A percentile compares a stretch with the other conserved stretches of the same genome.
These are phyloP conservation scores for Thinocorus orbignyianus DNA, from an alignment of 2,113 vertebrate species.

Conservation along the genomic window DNA sequence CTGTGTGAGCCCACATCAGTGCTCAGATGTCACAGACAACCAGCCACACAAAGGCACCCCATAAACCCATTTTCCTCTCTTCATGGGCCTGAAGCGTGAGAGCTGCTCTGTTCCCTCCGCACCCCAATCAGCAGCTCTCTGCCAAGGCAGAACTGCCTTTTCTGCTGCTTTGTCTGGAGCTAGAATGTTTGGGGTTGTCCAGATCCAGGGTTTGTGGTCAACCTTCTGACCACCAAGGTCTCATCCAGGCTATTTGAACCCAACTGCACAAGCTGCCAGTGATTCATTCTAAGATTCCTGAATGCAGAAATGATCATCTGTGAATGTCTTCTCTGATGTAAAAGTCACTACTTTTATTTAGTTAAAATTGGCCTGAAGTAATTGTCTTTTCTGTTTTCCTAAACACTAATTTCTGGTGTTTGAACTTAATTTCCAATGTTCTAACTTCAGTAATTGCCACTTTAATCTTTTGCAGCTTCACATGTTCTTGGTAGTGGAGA, in stretches of 20 bases:
- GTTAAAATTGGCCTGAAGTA: neutral
- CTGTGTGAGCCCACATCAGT: neutral
- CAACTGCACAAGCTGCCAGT: neutral
- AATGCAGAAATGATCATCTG: neutral
- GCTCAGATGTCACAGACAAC: neutral
- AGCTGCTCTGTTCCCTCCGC: neutral
- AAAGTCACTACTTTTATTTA: neutral
- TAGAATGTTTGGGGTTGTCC: neutral
- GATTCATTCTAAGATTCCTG: neutral
- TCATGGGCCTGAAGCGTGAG: rapidly evolving
- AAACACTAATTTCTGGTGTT: conserved; percentile 37
- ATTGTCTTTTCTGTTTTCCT: conserved; percentile 40
- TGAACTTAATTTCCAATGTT: conserved; percentile 52
- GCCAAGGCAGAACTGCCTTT: neutral
- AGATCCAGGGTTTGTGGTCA: neutral
- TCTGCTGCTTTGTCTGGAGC: neutral
- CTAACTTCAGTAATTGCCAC: conserved; percentile 54
- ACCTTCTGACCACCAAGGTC: neutral
- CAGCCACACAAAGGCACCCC: neutral
- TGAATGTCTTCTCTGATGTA: neutral
- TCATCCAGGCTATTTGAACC: neutral
- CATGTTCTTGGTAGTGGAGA: conserved; percentile 45
- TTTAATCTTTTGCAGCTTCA: conserved; percentile 67
- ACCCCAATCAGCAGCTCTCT: neutral
- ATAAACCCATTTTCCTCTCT: rapidly evolving